Evolutionary conservation across 2,113 vertebrate genomes (phyloP).

Genomic region (Podilymbus podiceps): DNA sequence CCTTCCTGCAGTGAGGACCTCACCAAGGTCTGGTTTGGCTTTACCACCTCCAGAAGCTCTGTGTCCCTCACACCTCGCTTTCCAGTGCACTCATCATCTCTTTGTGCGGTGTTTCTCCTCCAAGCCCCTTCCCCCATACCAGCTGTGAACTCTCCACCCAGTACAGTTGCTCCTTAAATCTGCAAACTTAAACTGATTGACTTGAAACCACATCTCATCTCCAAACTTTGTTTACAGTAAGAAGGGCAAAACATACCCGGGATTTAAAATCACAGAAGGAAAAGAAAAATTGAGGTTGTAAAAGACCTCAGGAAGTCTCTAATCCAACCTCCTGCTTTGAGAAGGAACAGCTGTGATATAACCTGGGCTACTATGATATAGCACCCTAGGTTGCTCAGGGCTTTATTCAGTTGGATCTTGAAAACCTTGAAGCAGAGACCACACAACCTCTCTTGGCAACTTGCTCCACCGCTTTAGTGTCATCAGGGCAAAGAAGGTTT

Average conservation of each 20-base stretch:
- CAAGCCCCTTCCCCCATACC: too few relatives aligned
- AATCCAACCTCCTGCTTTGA: not conserved
- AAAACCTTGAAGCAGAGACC: not conserved
- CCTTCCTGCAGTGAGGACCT: not conserved
- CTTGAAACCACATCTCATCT: not conserved
- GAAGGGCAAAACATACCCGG: not conserved
- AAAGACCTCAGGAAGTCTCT: not conserved
- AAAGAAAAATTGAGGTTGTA: not conserved
- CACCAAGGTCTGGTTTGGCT: not conserved
- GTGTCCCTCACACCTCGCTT: not conserved
- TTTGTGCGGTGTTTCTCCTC: not conserved
- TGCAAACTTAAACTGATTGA: not conserved
- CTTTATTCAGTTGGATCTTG: not conserved
- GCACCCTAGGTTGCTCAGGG: not conserved
- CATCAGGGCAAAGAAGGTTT: not conserved
- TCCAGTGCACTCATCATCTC: not conserved
- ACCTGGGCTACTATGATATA: too few relatives aligned
- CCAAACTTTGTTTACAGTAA: not conserved
- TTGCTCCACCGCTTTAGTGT: not conserved
- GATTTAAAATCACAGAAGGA: not conserved
- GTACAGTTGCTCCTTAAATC: not conserved
- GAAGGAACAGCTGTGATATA: not conserved
- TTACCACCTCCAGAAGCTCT: not conserved
- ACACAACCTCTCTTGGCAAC: not conserved
- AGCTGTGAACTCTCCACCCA: not conserved